Conservation (phyloP, 2,797 vertebrate genomes). For the Catharus ustulatus region DNA sequence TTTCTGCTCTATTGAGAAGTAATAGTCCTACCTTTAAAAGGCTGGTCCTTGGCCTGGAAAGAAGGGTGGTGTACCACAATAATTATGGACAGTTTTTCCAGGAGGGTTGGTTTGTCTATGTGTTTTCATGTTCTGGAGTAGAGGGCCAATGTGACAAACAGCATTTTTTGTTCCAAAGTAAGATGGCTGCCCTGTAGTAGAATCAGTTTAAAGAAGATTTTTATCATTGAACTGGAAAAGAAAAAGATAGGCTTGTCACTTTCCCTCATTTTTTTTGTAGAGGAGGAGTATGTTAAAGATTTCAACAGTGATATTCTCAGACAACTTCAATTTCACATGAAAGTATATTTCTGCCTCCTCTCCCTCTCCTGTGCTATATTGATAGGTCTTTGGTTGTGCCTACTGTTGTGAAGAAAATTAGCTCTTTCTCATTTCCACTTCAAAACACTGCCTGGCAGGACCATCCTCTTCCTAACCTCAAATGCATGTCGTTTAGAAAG, state of each 20-base stretch:
- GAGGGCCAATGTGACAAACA: background rate
- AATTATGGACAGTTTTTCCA: conserved; percentile 15
- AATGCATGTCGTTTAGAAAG: background rate
- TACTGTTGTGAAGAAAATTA: conserved; percentile 2
- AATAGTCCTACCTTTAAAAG: conserved; percentile 9
- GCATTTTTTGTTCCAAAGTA: conserved; percentile 17
- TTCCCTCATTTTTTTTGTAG: background rate
- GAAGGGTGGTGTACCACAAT: background rate
- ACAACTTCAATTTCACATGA: background rate
- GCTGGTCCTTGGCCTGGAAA: background rate
- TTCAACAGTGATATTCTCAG: conserved; percentile 12
- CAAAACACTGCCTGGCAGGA: background rate
- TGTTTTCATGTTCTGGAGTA: conserved; percentile 1
- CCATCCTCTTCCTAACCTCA: background rate
- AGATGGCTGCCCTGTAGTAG: conserved; percentile 34
- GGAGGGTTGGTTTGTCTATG: background rate
- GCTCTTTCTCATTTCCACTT: background rate
- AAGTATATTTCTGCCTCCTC: background rate
- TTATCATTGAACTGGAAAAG: conserved; percentile 53
- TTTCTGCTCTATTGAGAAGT: conserved; percentile 34
- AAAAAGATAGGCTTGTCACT: conserved; percentile 55
- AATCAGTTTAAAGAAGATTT: conserved; percentile 42
- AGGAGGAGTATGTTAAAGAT: conserved; percentile 13
- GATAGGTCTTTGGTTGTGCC: conserved; percentile 34
- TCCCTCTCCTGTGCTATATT: background rate